Evolutionary conservation across 2,113 vertebrate species (phyloP).

Genomic region (Trinectes maculatus): DNA sequence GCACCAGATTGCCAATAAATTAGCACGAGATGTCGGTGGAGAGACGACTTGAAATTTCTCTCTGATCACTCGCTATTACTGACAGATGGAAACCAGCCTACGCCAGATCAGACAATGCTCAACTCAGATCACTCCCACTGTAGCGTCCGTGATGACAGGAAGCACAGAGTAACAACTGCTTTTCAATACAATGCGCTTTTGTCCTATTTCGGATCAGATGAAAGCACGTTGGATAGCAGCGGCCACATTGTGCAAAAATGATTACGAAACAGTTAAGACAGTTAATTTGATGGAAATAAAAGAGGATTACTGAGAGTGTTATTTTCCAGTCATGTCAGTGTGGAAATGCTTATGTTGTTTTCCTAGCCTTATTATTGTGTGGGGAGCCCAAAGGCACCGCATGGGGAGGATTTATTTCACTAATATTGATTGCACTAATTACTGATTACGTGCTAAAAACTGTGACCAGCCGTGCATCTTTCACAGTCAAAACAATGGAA

Average conservation of each 20-base stretch:
- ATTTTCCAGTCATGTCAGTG: slow-evolving; percentile 6
- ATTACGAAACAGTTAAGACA: slow-evolving; percentile 37
- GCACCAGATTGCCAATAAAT: slow-evolving; percentile 49
- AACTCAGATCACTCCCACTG: slow-evolving; percentile 66
- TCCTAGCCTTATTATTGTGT: slow-evolving; percentile 42
- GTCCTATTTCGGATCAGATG: slow-evolving; percentile 59
- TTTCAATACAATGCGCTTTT: slow-evolving; percentile 62
- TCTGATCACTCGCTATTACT: slow-evolving; percentile 60
- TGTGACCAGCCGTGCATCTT: slow-evolving; percentile 38
- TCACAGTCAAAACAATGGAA: slow-evolving; percentile 46
- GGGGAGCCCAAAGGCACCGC: slow-evolving; percentile 12
- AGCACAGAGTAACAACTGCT: slow-evolving; percentile 40
- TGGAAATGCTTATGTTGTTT: slow-evolving; percentile 36
- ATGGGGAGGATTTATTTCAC: slow-evolving; percentile 47
- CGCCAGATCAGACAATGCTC: slow-evolving; percentile 66
- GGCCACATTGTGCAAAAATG: slow-evolving; percentile 21
- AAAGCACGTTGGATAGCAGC: slow-evolving; percentile 23
- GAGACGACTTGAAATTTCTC: slow-evolving; percentile 39
- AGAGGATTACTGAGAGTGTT: slow-evolving; percentile 35
- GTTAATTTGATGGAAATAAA: slow-evolving; percentile 37
- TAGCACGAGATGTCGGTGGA: slow-evolving; percentile 35
- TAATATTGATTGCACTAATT: slow-evolving; percentile 69
- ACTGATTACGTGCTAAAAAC: slow-evolving; percentile 59
- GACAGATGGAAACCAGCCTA: slow-evolving; percentile 73
- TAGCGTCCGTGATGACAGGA: slow-evolving; percentile 57